phyloP scores from a whole-genome alignment of 1,140 invertebrate species.

The Leguminivora glycinivorella region DNA sequence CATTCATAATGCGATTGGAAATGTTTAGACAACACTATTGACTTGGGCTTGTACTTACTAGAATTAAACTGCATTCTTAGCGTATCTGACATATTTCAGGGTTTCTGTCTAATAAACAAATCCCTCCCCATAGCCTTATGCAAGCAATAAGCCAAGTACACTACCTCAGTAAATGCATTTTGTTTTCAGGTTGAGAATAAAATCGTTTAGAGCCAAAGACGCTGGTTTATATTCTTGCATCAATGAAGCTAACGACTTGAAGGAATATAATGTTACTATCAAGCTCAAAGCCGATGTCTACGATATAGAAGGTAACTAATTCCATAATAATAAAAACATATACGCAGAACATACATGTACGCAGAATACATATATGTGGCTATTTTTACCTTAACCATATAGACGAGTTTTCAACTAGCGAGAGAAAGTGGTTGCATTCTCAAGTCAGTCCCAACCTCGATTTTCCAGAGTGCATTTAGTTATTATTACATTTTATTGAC shows the following conservation, averaged over 20 bases:
- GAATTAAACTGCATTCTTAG: background rate
- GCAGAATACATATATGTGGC: too few species aligned
- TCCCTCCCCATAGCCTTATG: background rate
- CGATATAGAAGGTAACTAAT: constrained; percentile 43
- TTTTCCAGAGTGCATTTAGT: constrained; percentile 24
- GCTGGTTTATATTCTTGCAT: constrained; percentile 69
- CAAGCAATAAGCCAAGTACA: too few species aligned
- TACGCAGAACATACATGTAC: too few species aligned
- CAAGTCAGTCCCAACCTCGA: background rate
- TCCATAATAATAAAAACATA: background rate
- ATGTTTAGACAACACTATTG: constrained; percentile 22
- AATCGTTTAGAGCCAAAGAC: constrained; percentile 59
- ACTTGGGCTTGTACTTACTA: background rate
- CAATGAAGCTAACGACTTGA: constrained; percentile 52
- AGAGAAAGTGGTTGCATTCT: background rate
- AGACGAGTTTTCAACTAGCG: background rate
- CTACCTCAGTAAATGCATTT: background rate
- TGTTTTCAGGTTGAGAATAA: constrained; percentile 70
- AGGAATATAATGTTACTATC: constrained; percentile 58
- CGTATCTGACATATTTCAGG: background rate
- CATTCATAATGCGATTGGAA: constrained; percentile 25
- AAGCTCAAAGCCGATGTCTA: constrained; percentile 46
- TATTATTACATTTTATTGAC: constrained; percentile 56
- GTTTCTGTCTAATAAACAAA: too few species aligned
- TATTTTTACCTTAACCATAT: background rate